Percentiles rank a stretch among this genome's conserved stretches.
phyloP scores from a whole-genome alignment of 2,888 invertebrate genomes.

The Amblyjoppa fuscipennis region DNA sequence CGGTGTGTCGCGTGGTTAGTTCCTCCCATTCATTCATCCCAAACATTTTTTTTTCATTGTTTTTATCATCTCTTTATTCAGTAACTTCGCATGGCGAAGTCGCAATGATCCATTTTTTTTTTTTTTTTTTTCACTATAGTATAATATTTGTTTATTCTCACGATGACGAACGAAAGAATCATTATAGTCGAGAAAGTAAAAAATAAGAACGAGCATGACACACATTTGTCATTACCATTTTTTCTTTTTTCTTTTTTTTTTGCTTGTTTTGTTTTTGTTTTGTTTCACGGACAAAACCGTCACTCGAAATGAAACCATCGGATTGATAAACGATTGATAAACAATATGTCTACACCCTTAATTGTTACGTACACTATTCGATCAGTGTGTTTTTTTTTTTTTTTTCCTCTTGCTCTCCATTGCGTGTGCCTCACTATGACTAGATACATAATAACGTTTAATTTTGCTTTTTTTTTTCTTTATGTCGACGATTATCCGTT shows the following conservation, averaged over 20 bases:
- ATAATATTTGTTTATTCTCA: conserved; percentile 45
- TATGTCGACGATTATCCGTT: conserved; percentile 64
- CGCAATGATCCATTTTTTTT: conserved; percentile 24
- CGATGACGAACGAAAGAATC: conserved; percentile 29
- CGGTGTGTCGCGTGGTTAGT: conserved; percentile 2
- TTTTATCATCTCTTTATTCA: conserved; percentile 27
- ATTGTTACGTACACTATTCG: conserved; percentile 69
- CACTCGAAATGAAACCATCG: conserved; percentile 28
- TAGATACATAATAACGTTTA: conserved; percentile 80
- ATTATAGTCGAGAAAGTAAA: conserved; percentile 44
- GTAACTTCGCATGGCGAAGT: conserved; percentile 18
- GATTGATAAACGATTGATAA: conserved; percentile 9
- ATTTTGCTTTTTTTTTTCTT: conserved; percentile 71
- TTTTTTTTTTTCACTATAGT: conserved; percentile 23
- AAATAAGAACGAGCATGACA: conserved; percentile 41
- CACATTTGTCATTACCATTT: conserved; percentile 41
- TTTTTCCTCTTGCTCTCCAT: conserved; percentile 50
- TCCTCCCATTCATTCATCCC: conserved; percentile 9
- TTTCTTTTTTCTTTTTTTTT: conserved; percentile 41
- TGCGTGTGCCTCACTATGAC: conserved; percentile 77
- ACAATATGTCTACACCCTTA: conserved; percentile 68
- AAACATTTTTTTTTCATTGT: conserved; percentile 9
- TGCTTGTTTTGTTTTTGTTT: not conserved
- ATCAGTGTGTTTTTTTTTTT: conserved; percentile 51
- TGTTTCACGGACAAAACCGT: conserved; percentile 18